These are phyloP conservation scores for Pelosia muscerda DNA, from an alignment of 2,888 invertebrate species.

Conservation along the genomic window DNA sequence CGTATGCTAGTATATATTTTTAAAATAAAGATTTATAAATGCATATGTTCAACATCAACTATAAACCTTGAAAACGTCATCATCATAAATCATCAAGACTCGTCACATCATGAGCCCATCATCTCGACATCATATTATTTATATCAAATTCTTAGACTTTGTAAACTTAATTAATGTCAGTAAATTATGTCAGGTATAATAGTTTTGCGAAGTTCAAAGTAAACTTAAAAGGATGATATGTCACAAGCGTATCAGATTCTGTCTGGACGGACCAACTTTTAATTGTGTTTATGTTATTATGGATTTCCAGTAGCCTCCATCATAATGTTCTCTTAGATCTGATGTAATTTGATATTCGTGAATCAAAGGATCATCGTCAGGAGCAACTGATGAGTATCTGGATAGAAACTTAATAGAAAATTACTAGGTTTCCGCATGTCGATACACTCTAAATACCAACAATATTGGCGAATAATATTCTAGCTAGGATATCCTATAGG, in stretches of 20 bases:
- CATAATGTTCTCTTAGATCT: constrained; percentile 8
- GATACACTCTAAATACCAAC: too few species aligned
- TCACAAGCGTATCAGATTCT: constrained; percentile 36
- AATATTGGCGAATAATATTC: too few species aligned
- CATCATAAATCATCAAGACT: constrained; percentile 19
- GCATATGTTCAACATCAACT: not conserved
- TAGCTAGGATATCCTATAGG: too few species aligned
- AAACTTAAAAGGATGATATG: constrained; percentile 30
- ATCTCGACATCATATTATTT: constrained; percentile 20
- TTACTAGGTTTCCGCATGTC: too few species aligned
- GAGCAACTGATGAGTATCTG: not conserved
- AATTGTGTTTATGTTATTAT: constrained; percentile 14
- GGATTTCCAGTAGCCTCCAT: constrained; percentile 15
- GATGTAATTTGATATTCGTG: constrained; percentile 1
- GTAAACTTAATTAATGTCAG: constrained; percentile 30
- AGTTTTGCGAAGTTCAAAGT: constrained; percentile 48
- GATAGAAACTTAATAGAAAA: too few species aligned
- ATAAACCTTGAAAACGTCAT: constrained; percentile 21
- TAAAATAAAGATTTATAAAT: not conserved
- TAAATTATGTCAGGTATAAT: constrained; percentile 35
- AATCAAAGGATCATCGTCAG: not conserved
- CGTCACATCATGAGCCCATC: constrained; percentile 13
- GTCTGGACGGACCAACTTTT: constrained; percentile 2
- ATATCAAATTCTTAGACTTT: constrained; percentile 29
- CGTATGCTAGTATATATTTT: too few species aligned